Evolutionary conservation across 2,797 vertebrate genomes (phyloP), one percentile per base, ranked within the genome.

Genomic region (Macrochelys suwanniensis): DNA sequence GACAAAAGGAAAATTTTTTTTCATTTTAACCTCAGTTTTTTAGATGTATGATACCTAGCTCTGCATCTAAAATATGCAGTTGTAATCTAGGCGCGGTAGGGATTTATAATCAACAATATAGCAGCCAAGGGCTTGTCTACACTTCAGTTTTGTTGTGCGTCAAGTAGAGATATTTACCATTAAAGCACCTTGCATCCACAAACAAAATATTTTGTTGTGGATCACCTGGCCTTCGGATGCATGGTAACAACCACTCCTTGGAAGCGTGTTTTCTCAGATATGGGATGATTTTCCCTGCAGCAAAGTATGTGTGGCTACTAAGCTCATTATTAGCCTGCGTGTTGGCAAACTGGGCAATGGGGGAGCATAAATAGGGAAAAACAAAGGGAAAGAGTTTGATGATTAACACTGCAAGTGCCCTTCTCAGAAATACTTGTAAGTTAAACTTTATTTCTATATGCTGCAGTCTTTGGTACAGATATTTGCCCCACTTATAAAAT

Each of bases 51-150:
- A 59, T 1, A 71, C 51, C 49, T 2, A 1, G 50, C 50, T 33
- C 17, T 1, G 1, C 0, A 61, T 89, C 4, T 50, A 80, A 0
- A 17, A 80, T 0, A 3, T 83, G 84, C 42, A 85, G 53, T 45
- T 49, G 13, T 28, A 25, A 77, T 77, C 26, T 7, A 49, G 26
- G 15, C 15, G 15, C 28, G 13, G 89, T 1, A 13, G 93, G 56
- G 65, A 51, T 11, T n/a, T 0, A 25, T 85, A 84, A 61, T 53
- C 79, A 37, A 47, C 28, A 2, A 5, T 42, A 76, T 45, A 87
- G 90, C 49, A 10, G 85, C 0, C 33, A 47, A 71, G 85, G 79
- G 45, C 5, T 51, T 25, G n/a, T 21, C 65, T 71, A 71, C 10
- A 71, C 19, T 37, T 42, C 9, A 42, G 65, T 11, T 42, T 42